Evolutionary conservation across 2,113 vertebrate genomes (phyloP), one percentile per base, ranked within the genome.

Genomic region (Neolamprologus toae): DNA sequence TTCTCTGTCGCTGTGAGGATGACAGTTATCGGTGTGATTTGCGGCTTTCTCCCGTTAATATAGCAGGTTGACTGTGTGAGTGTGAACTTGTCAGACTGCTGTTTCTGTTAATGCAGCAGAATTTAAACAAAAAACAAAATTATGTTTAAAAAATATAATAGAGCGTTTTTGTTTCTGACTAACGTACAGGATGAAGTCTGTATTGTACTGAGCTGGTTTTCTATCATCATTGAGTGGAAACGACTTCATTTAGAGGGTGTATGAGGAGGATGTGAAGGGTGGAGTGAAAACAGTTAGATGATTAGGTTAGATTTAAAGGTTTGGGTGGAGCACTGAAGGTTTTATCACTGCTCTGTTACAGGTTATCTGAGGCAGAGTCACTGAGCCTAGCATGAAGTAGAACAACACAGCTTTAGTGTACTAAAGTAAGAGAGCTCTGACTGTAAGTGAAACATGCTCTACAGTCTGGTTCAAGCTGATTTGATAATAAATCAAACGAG

Each of bases 211-310:
- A 63, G 59, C 59, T 63, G 17, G 17, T n/a, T 19, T 63, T 63
- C 28, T 35, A 63, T 35, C 59, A 63, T 35, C 17, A 63, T 47
- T 66, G 17, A 12, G 16, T 0, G 31, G 61, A 35, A 66, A 66
- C 17, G 0, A 35, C 61, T 66, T 66, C 6, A 0, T n/a, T 66
- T 35, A 4, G 31, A 63, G 1, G 31, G 1, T 35, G 31, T 0
- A n/a, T 35, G 31, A 66, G 9, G 57, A 33, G 57, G 57, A 61
- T 61, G 28, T 33, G 28, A 61, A 61, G 28, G 28, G 57, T 61
- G 28, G 57, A 61, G 57, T 33, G 4, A 3, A 57, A 61, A 61
- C 57, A 61, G 57, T 59, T 59, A 59, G 28, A 33, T 33, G 57
- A 1, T 61, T 61, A 33, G 57, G 57, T 33, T 61, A 0, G 28